phyloP scores from a whole-genome alignment of 2,113 vertebrate genomes.

The Bos javanicus region DNA sequence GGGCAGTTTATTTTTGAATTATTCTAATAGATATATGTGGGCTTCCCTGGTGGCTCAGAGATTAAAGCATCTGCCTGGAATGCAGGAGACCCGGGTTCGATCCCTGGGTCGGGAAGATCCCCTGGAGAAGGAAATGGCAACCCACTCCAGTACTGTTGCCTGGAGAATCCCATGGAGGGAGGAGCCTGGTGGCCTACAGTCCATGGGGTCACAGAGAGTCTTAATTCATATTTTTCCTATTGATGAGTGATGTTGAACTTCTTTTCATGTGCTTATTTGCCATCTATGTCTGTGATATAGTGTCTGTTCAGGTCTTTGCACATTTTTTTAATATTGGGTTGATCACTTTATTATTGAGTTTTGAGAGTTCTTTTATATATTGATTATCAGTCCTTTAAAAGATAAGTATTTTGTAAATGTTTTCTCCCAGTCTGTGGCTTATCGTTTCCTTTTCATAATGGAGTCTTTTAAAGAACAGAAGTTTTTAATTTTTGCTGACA shows the following conservation, averaged over 20 bases:
- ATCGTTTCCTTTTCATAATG: not conserved
- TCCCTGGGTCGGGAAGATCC: too few relatives aligned
- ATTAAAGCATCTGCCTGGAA: too few relatives aligned
- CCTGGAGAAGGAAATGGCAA: too few relatives aligned
- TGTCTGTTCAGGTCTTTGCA: not conserved
- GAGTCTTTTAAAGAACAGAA: constrained; percentile 5
- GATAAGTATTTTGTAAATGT: not conserved
- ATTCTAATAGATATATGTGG: not conserved
- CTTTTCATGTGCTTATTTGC: not conserved
- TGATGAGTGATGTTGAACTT: not conserved
- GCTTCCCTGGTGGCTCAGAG: too few relatives aligned
- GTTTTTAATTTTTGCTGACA: constrained; percentile 36
- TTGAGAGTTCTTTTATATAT: constrained; percentile 15
- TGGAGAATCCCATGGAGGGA: too few relatives aligned
- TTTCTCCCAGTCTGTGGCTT: not conserved
- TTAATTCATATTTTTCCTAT: not conserved
- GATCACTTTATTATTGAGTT: not conserved
- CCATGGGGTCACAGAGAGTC: too few relatives aligned
- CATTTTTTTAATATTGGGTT: not conserved
- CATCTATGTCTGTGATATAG: not conserved
- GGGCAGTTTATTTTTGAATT: not conserved
- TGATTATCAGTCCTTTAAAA: not conserved
- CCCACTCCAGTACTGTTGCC: too few relatives aligned
- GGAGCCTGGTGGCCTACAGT: too few relatives aligned
- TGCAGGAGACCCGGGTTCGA: too few relatives aligned